Evolutionary conservation across 2,797 vertebrate genomes (phyloP), one percentile per base, ranked within the genome.

Genomic region (Scolopax bukidnonensis): DNA sequence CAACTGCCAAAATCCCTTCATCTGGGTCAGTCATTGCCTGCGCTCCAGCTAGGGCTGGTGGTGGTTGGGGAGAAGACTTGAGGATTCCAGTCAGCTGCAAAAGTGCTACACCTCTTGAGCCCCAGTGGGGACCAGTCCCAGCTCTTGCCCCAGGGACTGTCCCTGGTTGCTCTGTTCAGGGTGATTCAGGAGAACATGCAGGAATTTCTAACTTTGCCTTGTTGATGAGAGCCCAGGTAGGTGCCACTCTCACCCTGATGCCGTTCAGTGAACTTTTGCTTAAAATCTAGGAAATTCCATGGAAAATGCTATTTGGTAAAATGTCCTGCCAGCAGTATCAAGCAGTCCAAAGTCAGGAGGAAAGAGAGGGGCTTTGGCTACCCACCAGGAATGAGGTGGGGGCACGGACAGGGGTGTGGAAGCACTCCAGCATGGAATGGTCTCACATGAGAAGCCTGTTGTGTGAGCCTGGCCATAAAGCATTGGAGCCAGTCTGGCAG

Each of bases 381-480:
- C 27, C 12, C 41, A 56, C 20, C 1, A 12, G 23, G 23, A 57
- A 68, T 25, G n/a, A 27, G 12, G 5, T 11, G 8, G 11, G 27
- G 6, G 1, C 45, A 82, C 21, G 25, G 24, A 51, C 1, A 12
- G 5, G 17, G 2, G 5, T 56, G 48, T 1, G 1, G 16, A 11
- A 81, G 28, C 7, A 0, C 47, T 68, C 32, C 65, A 75, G 27
- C 40, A 43, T 11, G 10, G 9, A 38, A 48, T 33, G 12, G 23
- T 56, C 38, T 88, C 76, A 12, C 1, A 5, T 1, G 2, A 70
- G 38, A 32, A 84, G 36, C 13, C 76, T 76, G 54, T 18, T 70
- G 40, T 36, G 53, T 84, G 43, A 87, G 16, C 45, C 40, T 75
- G 80, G 15, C 10, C 2, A 1, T 6, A 23, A 64, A 40, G n/a